Base-by-base conservation (phyloP, 2,797 vertebrate genomes). In the Spondyliosoma cantharus region DNA sequence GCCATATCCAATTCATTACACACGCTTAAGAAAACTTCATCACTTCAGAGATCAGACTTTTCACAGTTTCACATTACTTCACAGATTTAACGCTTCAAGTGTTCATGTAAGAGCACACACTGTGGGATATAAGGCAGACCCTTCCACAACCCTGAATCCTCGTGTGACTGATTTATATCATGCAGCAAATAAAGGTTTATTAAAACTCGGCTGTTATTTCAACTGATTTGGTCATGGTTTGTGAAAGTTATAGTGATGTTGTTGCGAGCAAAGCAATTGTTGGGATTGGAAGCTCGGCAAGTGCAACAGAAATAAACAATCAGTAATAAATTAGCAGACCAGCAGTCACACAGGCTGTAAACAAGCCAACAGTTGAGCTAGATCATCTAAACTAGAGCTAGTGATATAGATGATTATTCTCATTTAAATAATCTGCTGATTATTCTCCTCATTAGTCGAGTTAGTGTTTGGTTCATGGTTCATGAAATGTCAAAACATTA, bases 1-100 rank as follows among this genome's bases (percentile, higher is more conserved):
- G 66, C 49, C 65, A 68, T 84, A 29, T 83, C 76, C 69, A 86
- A 83, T 89, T 87, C 52, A 87, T 79, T 74, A 75, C 80, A 58
- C 57, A 73, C 80, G 60, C 75, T 80, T 8, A 62, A 76, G 60
- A 80, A 83, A 69, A 53, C 58, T 15, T 74, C 15, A 56, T 76
- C 72, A 72, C 42, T 52, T 66, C 56, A 65, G 48, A 64, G 62
- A 81, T 82, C 54, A 81, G 48, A 58, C 16, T 60, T 67, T 37
- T 70, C 46, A 71, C 24, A 49, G 59, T 46, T 80, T 74, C 11
- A 64, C 59, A 49, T 81, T 22, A 52, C 61, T 56, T 56, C 56
- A 52, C 49, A 70, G 60, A 72, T 66, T 66, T 16, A 7, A 24
- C 22, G 53, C 83, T 74, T 77, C 24, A 9, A 64, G 19, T 1